These are phyloP conservation scores for Tragelaphus strepsiceros DNA, from an alignment of 2,113 vertebrate genomes.

Conservation along the genomic window DNA sequence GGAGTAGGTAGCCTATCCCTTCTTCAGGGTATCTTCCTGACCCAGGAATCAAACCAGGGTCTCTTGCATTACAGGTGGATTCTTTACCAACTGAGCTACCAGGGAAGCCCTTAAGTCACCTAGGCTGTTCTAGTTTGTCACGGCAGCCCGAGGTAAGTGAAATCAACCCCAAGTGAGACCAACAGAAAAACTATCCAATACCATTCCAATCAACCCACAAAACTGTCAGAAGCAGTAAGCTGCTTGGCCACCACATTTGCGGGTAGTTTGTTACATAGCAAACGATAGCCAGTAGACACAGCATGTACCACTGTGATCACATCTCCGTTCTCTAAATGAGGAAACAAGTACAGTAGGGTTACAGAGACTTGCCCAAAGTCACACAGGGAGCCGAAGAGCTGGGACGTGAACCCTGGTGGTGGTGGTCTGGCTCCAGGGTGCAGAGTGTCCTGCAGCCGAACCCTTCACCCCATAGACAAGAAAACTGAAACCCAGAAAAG, in stretches of 20 bases:
- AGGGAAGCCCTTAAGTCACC: background rate
- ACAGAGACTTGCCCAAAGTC: background rate
- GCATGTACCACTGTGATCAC: background rate
- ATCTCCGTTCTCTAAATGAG: background rate
- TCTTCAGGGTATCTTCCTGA: background rate
- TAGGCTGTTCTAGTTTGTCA: background rate
- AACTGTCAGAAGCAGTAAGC: background rate
- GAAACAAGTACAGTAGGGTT: background rate
- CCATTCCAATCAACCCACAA: background rate
- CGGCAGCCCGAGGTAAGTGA: rapidly evolving
- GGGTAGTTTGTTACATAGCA: background rate
- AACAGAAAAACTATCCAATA: background rate
- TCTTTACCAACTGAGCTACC: background rate
- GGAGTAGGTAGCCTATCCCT: background rate
- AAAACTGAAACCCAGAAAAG: background rate
- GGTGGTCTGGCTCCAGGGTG: background rate
- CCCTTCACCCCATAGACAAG: background rate
- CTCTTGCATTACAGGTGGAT: background rate
- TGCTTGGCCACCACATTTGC: background rate
- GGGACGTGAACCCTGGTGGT: background rate
- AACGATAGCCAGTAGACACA: background rate
- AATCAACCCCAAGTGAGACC: background rate
- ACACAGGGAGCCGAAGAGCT: background rate
- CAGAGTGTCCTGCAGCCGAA: rapidly evolving
- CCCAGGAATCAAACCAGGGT: background rate